Evolutionary conservation across 2,113 vertebrate genomes (phyloP), one percentile per base, ranked within the genome.

Genomic region (Acanthisitta chloris): DNA sequence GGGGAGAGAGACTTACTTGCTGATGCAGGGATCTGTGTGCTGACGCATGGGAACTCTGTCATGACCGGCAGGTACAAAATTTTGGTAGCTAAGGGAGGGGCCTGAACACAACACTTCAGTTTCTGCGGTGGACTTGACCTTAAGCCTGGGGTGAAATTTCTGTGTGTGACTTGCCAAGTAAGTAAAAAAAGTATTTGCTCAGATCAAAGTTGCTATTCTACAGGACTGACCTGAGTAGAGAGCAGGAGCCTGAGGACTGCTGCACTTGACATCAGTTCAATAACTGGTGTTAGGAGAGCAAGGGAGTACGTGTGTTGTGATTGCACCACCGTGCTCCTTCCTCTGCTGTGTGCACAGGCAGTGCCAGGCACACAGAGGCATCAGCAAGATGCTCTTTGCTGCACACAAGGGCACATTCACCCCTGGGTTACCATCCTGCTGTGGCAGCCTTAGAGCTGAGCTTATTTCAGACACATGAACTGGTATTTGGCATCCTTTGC

Each of bases 201-300:
- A 18, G 62, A 19, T 82, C 8, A 25, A 43, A 48, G 3, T 34
- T 55, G 48, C 10, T 46, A 8, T 78, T 81, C 29, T 43, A 1
- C 4, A 18, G 36, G 24, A 38, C 42, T 52, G 77, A 48, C 1
- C 8, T 2, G 9, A 73, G 26, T 4, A 15, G 8, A 26, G 38
- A 66, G 64, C 65, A 33, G 58, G 36, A 92, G 54, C 42, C n/a
- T 31, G 49, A 46, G 23, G 38, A 21, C 43, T 51, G 61, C 29
- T 38, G 4, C 13, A 1, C 42, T 26, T 67, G 48, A 3, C 17
- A 4, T 14, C 0, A 0, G 6, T 61, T 46, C n/a, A n/a, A n/a
- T n/a, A n/a, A 7, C 3, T 31, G 64, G 19, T 61, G 42, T n/a
- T 55, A 4, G 24, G 72, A 65, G 72, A 52, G 36, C 11, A 26